Percentiles rank a stretch among this genome's conserved stretches.
Conservation (phyloP, 2,888 invertebrate genomes). For the Odontomyia ornata region DNA sequence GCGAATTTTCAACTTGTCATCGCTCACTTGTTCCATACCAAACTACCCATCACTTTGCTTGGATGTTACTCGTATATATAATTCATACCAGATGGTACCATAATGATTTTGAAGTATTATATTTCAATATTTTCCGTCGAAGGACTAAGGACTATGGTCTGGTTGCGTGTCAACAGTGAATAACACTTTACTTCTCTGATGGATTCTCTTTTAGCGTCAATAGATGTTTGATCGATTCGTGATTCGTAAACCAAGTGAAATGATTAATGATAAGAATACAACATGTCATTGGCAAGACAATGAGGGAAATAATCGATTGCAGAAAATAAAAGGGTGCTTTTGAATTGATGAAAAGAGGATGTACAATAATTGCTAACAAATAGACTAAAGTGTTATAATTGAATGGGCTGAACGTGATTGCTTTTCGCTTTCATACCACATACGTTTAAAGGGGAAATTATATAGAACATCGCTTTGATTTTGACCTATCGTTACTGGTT, state of each 20-base stretch:
- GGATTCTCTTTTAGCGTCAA: constrained; percentile 15
- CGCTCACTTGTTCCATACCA: too few relatives aligned
- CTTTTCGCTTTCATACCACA: too few relatives aligned
- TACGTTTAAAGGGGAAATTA: too few relatives aligned
- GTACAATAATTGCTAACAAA: background rate
- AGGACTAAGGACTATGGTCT: constrained; percentile 10
- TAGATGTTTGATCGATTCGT: constrained; percentile 40
- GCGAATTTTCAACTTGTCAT: background rate
- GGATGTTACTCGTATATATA: background rate
- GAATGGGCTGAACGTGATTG: constrained; percentile 5
- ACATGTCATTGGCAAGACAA: constrained; percentile 30
- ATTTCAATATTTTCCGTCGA: constrained; percentile 18
- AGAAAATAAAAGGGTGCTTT: background rate
- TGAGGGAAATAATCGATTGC: constrained; percentile 11
- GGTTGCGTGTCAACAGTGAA: constrained; percentile 30
- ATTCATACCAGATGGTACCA: background rate
- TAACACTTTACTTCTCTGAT: constrained; percentile 27
- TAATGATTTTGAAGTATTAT: background rate
- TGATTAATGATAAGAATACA: constrained; percentile 38
- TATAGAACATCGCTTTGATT: too few relatives aligned
- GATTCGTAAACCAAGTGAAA: constrained; percentile 28
- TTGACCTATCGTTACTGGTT: too few relatives aligned
- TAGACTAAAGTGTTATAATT: constrained; percentile 34
- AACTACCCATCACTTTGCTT: background rate
- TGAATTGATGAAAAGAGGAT: too few relatives aligned